Percentiles rank a stretch among this genome's conserved stretches.
Conservation (phyloP, 2,113 vertebrate species). For the Corvus hawaiiensis region DNA sequence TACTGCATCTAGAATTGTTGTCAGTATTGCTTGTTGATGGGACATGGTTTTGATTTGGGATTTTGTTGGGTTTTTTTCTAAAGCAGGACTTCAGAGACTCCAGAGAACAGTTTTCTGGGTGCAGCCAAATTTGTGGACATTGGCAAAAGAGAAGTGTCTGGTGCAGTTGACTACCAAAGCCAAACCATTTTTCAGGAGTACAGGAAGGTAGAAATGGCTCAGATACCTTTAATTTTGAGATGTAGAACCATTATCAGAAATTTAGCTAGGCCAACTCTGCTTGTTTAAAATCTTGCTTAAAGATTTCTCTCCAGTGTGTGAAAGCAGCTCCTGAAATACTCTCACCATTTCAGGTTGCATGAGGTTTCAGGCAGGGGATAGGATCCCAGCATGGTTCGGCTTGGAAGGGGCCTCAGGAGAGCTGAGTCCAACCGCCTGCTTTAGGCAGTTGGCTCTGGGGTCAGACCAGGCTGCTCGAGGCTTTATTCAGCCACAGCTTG, state of each 20-base stretch:
- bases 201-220: neutral
- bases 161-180: neutral
- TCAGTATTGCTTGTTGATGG: neutral
- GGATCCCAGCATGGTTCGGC: neutral
- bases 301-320: neutral
- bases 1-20: neutral
- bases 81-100: neutral
- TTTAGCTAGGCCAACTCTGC: neutral
- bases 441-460: neutral
- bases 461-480: neutral
- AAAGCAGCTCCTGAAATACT: neutral
- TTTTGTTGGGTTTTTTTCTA: neutral
- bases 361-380: neutral
- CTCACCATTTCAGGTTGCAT: neutral
- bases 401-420: neutral
- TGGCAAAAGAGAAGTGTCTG: neutral
- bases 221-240: neutral
- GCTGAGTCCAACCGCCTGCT: neutral
- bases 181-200: neutral
- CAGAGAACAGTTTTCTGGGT: neutral
- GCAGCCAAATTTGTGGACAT: neutral
- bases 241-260: neutral
- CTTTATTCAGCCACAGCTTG: neutral
- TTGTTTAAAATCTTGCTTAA: neutral
- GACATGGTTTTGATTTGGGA: neutral